Evolutionary conservation across 2,797 vertebrate species (phyloP).

Genomic region (Syngnathus acus): DNA sequence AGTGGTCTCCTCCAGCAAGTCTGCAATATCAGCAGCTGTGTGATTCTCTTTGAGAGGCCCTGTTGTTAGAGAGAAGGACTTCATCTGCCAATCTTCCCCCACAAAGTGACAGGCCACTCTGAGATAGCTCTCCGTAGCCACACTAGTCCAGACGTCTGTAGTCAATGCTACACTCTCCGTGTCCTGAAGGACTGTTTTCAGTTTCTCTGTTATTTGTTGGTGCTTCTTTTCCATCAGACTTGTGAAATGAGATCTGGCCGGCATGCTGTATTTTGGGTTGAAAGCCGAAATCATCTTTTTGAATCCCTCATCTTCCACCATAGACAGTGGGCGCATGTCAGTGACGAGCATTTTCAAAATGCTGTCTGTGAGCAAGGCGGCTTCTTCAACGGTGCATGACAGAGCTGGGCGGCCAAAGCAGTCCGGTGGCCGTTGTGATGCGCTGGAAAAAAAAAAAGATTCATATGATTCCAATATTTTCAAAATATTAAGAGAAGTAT

Average conservation of each 20-base stretch:
- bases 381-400: not conserved
- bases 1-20: constrained; percentile 19
- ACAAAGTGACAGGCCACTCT: constrained; percentile 13
- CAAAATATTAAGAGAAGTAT: no score
- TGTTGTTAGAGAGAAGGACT: not conserved
- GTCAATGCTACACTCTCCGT: not conserved
- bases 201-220: not conserved
- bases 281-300: constrained; percentile 5
- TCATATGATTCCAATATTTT: no score
- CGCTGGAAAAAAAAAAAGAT: not conserved
- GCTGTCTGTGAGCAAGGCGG: not conserved
- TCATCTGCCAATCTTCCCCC: constrained; percentile 9
- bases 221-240: constrained; percentile 6
- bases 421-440: not conserved
- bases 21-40: constrained; percentile 25
- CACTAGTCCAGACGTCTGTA: constrained; percentile 10
- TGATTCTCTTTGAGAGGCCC: constrained; percentile 12
- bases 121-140: constrained; percentile 6
- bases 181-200: constrained; percentile 1
- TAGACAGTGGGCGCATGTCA: not conserved
- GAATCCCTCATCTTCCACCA: constrained; percentile 15
- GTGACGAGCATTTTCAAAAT: constrained; percentile 7
- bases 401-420: not conserved
- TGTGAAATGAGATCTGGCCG: not conserved
- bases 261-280: not conserved